Evolutionary conservation across 2,888 invertebrate species (phyloP).

Genomic region (Pecten maximus): DNA sequence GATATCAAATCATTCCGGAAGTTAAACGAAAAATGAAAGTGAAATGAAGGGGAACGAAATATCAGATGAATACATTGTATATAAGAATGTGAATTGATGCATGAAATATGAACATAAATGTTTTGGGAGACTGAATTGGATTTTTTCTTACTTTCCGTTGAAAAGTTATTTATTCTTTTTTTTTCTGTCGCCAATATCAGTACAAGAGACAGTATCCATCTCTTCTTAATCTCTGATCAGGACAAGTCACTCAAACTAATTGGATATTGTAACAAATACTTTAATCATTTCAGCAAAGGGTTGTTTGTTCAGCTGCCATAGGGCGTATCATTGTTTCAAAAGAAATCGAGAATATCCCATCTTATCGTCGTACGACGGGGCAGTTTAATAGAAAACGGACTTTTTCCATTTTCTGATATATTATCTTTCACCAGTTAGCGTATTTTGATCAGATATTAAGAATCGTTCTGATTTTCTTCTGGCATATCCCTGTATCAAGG

Average conservation of each 20-base stretch:
- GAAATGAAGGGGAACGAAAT: neutral
- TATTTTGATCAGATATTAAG: conserved; percentile 34
- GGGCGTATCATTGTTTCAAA: conserved; percentile 19
- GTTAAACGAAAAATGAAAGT: neutral
- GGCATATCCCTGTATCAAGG: neutral
- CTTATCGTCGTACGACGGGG: conserved; percentile 18
- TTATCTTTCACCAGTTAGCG: conserved; percentile 36
- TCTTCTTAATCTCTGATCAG: neutral
- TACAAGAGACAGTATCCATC: neutral
- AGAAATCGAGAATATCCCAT: conserved; percentile 28
- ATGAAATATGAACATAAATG: neutral
- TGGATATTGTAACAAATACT: conserved; percentile 35
- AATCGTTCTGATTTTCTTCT: neutral
- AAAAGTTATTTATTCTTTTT: neutral
- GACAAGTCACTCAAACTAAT: conserved; percentile 14
- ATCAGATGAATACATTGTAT: neutral
- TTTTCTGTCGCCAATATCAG: neutral
- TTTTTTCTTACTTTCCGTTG: neutral
- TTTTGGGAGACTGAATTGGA: neutral
- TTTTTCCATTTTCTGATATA: conserved; percentile 41
- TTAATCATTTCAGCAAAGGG: neutral
- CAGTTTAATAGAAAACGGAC: conserved; percentile 41
- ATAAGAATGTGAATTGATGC: neutral
- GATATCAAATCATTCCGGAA: neutral
- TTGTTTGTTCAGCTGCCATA: conserved; percentile 25